Conservation (phyloP, 2,797 vertebrate species). For the Etheostoma nigrum region DNA sequence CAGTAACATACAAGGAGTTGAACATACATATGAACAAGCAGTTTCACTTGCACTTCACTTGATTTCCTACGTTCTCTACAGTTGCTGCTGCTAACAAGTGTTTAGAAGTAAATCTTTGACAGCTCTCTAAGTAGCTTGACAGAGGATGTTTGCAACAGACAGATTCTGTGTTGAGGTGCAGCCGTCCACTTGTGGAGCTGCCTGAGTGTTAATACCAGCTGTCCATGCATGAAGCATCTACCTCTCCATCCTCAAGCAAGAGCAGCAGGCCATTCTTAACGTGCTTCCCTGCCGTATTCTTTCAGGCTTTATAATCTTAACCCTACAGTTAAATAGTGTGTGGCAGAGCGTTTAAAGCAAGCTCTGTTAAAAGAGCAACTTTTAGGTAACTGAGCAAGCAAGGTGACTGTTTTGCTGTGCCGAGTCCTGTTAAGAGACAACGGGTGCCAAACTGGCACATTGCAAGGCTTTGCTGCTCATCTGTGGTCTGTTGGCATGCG, state of each 20-base stretch:
- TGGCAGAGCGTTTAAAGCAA: not conserved
- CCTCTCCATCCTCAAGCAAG: not conserved
- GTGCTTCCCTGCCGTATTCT: not conserved
- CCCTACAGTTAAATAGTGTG: conserved; percentile 1
- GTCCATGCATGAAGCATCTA: conserved; percentile 4
- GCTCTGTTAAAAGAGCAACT: conserved; percentile 12
- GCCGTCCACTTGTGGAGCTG: too few species aligned
- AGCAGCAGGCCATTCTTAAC: not conserved
- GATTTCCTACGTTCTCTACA: too few species aligned
- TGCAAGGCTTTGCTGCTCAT: conserved; percentile 23
- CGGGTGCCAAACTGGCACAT: conserved; percentile 12
- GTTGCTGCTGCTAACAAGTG: too few species aligned
- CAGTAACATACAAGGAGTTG: not conserved
- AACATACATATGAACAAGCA: too few species aligned
- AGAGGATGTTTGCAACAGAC: not conserved
- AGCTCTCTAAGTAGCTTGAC: not conserved
- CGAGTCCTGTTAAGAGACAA: conserved; percentile 1
- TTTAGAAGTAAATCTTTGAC: too few species aligned
- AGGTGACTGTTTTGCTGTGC: conserved; percentile 8
- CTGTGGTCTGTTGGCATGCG: conserved; percentile 21
- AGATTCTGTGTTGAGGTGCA: not conserved
- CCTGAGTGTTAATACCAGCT: conserved; percentile 18
- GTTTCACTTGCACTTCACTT: too few species aligned
- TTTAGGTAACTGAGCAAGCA: not conserved
- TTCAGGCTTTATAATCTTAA: conserved; percentile 6